Evolutionary conservation across 2,888 invertebrate species (phyloP).

Genomic region (Coelogynopora nodosa): DNA sequence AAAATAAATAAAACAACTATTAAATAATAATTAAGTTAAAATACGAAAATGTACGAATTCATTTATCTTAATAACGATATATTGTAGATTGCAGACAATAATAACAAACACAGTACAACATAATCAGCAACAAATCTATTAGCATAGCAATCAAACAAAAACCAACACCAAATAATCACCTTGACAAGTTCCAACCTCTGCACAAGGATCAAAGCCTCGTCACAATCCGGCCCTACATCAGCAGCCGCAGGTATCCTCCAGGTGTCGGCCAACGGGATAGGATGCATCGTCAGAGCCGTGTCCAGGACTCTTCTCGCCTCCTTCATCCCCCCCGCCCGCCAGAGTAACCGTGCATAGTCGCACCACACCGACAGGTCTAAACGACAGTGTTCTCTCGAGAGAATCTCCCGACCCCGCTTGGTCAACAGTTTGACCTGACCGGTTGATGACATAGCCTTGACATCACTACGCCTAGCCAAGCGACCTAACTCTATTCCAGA

Average conservation of each 20-base stretch:
- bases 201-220: too few species aligned
- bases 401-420: background rate
- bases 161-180: too few species aligned
- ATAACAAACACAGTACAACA: too few species aligned
- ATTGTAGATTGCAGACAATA: too few species aligned
- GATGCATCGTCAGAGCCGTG: constrained; percentile 53
- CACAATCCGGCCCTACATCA: too few species aligned
- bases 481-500: background rate
- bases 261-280: background rate
- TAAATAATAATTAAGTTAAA: too few species aligned
- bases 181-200: background rate
- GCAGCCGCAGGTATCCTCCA: background rate
- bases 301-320: constrained; percentile 55
- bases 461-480: background rate
- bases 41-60: too few species aligned
- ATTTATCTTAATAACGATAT: too few species aligned
- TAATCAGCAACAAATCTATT: too few species aligned
- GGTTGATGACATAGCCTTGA: background rate
- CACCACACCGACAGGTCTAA: constrained; percentile 58
- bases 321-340: constrained; percentile 52
- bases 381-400: constrained; percentile 52
- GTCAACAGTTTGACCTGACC: background rate
- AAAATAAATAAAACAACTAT: too few species aligned
- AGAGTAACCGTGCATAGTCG: constrained; percentile 55
- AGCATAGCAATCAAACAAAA: too few species aligned